Percentiles rank a stretch among this genome's conserved stretches.
Conservation (phyloP, 1,140 invertebrate species). For the Tetramorium alpestre region DNA sequence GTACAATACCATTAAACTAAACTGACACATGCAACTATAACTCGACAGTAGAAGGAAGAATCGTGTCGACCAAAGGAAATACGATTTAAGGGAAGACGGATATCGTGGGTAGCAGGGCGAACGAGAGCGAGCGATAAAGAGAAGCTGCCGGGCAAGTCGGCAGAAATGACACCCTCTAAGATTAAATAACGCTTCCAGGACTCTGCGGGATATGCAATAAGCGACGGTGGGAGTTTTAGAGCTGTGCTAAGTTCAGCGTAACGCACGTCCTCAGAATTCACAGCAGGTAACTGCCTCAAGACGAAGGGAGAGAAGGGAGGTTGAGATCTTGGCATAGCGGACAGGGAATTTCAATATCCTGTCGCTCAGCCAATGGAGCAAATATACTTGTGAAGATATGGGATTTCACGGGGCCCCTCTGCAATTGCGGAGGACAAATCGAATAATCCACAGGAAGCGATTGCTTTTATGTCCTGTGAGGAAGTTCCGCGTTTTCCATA, state of each 20-base stretch:
- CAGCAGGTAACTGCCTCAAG: neutral
- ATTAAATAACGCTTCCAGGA: neutral
- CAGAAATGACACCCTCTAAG: neutral
- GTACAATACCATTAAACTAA: neutral
- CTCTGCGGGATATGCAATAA: neutral
- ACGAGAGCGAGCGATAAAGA: neutral
- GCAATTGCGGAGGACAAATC: neutral
- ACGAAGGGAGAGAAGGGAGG: neutral
- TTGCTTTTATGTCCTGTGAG: neutral
- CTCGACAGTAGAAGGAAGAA: neutral
- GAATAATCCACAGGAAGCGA: neutral
- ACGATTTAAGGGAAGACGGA: slow-evolving; percentile 10
- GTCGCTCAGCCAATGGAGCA: slow-evolving; percentile 24
- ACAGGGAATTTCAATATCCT: slow-evolving; percentile 42
- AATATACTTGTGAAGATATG: neutral
- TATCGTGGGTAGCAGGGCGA: too few relatives aligned
- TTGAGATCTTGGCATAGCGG: neutral
- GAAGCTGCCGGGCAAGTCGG: neutral
- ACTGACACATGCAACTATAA: neutral
- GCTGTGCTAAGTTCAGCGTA: neutral
- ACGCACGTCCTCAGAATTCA: neutral
- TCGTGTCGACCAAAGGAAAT: slow-evolving; percentile 4
- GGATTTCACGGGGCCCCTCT: neutral
- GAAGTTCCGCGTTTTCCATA: neutral
- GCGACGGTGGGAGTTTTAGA: slow-evolving; percentile 22